A percentile compares a stretch with the other conserved stretches of the same genome.
Conservation (phyloP, 2,888 invertebrate species). For the Aplocera efformata region DNA sequence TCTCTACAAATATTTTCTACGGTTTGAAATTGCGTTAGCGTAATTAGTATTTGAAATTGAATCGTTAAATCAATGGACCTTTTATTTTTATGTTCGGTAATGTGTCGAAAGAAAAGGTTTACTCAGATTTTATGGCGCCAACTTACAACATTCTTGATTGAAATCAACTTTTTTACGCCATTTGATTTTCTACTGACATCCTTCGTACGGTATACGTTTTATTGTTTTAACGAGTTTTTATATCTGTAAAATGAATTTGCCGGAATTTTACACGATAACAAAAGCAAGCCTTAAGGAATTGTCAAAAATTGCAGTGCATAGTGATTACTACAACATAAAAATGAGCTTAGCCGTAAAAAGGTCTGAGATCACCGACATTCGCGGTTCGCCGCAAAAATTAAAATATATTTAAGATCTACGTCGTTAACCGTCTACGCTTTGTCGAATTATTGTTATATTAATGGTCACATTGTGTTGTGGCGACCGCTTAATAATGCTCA, state of each 20-base stretch:
- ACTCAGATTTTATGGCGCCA: slow-evolving; percentile 11
- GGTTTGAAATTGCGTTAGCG: slow-evolving; percentile 44
- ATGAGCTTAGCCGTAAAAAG: slow-evolving; percentile 10
- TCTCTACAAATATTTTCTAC: slow-evolving; percentile 42
- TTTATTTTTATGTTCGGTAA: slow-evolving; percentile 17
- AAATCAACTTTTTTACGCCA: slow-evolving; percentile 8
- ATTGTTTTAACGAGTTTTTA: too few species aligned
- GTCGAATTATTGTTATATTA: slow-evolving; percentile 41
- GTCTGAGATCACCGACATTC: slow-evolving; percentile 28
- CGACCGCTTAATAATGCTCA: slow-evolving; percentile 32
- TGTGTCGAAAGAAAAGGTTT: slow-evolving; percentile 8
- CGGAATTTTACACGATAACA: too few species aligned
- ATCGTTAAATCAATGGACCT: slow-evolving; percentile 51
- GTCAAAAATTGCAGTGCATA: slow-evolving; percentile 1
- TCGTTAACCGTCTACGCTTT: slow-evolving; percentile 65
- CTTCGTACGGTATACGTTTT: neutral
- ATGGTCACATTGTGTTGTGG: slow-evolving; percentile 18
- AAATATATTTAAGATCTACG: slow-evolving; percentile 45
- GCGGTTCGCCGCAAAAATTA: slow-evolving; percentile 68
- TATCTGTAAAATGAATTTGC: too few species aligned
- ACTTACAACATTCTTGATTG: slow-evolving; percentile 9
- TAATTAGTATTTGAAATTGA: slow-evolving; percentile 62
- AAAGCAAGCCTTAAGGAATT: too few species aligned
- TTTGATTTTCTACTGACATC: neutral
- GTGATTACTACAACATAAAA: slow-evolving; percentile 31